Base-by-base conservation (phyloP, 2,113 vertebrate genomes). In the Psephotus haematonotus region DNA sequence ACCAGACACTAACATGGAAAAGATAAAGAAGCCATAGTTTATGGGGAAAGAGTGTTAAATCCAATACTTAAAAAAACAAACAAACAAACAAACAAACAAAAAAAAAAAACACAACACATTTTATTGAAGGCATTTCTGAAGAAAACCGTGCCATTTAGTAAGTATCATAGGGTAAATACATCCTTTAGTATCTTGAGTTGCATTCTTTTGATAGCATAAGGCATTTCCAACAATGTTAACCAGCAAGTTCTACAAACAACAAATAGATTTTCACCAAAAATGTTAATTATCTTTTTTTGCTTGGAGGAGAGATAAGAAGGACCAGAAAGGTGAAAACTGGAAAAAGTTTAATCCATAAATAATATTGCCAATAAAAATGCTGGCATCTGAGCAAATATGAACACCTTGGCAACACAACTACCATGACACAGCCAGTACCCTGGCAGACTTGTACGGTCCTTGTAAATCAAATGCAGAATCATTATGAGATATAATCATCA, bases 401-500 rank as follows among this genome's bases (percentile, higher is more conserved):
- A 72, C 20, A 77, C 27, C 57, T 82, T 77, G 65, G 29, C 68
- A 65, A 37, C 49, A 62, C 28, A 81, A n/a, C 24, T 9, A 2
- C 52, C 53, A 37, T n/a, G 50, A 39, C 35, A 57, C 6, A 35
- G 59, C 87, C 57, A 63, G 49, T 90, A 64, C 9, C 9, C 20
- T 82, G 43, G 33, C 35, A 68, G 69, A 63, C 3, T 59, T 89
- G 31, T 29, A 79, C 12, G 11, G 64, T 59, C 25, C 47, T 75
- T 75, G 59, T 76, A 79, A 82, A 87, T 88, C 67, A 92, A 91
- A 78, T 69, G 16, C 17, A 60, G 90, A 95, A 6, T 63, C n/a
- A 64, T 88, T 67, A 35, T 69, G 27, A 72, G 78, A 87, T 80
- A 67, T 44, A 82, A 75, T 78, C 16, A 44, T 86, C 16, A 60